Percentiles rank a stretch among this genome's conserved stretches.
Evolutionary conservation across 2,113 vertebrate species (phyloP).

Genomic region (Holacanthus passer): DNA sequence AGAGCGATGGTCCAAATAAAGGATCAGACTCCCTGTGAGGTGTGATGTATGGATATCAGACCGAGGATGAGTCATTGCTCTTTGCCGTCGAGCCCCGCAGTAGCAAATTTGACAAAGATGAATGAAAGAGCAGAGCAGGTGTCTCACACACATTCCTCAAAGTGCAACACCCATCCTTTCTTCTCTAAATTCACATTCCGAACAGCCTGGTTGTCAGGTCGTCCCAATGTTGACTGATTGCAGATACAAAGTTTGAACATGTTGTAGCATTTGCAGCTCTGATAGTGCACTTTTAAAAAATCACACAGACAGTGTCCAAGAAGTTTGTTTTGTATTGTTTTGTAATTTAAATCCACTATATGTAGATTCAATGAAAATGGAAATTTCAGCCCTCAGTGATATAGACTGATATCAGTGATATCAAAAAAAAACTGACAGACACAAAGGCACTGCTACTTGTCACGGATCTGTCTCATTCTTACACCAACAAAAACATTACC

Average conservation of each 20-base stretch:
- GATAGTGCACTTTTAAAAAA: neutral
- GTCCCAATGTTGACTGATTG: conserved; percentile 6
- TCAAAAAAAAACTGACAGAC: too few species aligned
- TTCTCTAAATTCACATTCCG: conserved; percentile 1
- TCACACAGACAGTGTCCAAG: too few species aligned
- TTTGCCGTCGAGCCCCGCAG: conserved; percentile 7
- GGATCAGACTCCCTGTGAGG: conserved; percentile 13
- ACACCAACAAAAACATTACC: too few species aligned
- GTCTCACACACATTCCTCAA: conserved; percentile 37
- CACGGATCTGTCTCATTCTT: too few species aligned
- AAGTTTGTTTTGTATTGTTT: neutral
- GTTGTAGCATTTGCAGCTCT: neutral
- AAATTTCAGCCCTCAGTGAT: too few species aligned
- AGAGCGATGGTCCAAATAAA: conserved; percentile 55
- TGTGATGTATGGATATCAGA: conserved; percentile 59
- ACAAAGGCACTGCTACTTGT: too few species aligned
- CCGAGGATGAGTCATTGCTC: conserved; percentile 31
- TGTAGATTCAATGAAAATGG: too few species aligned
- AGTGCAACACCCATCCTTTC: conserved; percentile 18
- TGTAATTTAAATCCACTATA: neutral
- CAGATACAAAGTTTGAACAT: neutral
- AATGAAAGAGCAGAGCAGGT: conserved; percentile 25
- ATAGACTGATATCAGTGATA: too few species aligned
- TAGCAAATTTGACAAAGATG: conserved; percentile 41
- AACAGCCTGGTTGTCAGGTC: neutral